Base-by-base conservation (phyloP, 1,140 invertebrate genomes). In the Saccostrea echinata region DNA sequence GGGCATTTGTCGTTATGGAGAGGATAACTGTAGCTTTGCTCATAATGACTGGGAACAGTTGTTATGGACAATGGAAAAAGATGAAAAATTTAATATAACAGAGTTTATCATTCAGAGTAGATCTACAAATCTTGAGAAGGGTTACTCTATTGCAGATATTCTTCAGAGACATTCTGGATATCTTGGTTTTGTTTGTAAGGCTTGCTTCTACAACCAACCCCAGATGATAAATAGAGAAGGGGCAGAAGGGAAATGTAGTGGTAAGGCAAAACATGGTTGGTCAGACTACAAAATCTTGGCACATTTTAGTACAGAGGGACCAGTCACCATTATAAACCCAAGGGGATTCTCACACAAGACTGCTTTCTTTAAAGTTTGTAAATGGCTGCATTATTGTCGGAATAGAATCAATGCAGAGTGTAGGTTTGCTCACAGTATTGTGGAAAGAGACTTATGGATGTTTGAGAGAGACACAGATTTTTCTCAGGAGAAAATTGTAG, bases 381-480 rank as follows among this genome's bases (percentile, higher is more conserved):
- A 92, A 53, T 91, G 87, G 85, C 86, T 93, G 30, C 90, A 92
- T 33, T 94, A 89, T 64, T 94, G 92, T 80, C 68, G 84, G 3
- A 87, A 90, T 27, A 90, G 90, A 86, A 76, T 91, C 8, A 86
- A 85, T 83, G 86, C 84, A 24, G 88, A 89, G 2, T 94, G 93
- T 84, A 87, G 89, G 21, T 93, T 92, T 90, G 94, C 94, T 12
- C 94, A 94, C 84, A 93, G 93, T 64, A 84, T 92, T 84, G 90
- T 94, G 3, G 94, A 94, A 61, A 90, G 91, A 61, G 93, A 93
- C 87, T 90, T 94, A 11, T 94, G 94, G 94, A 93, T 93, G 91
- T 43, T 94, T 61, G 93, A 93, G 55, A 86, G 93, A 68, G 94
- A 94, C 87, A 90, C 88, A 35, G 88, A 90, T 3, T 87, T 93